Evolutionary conservation across 2,113 vertebrate genomes (phyloP).

Genomic region (Tympanuchus pallidicinctus): DNA sequence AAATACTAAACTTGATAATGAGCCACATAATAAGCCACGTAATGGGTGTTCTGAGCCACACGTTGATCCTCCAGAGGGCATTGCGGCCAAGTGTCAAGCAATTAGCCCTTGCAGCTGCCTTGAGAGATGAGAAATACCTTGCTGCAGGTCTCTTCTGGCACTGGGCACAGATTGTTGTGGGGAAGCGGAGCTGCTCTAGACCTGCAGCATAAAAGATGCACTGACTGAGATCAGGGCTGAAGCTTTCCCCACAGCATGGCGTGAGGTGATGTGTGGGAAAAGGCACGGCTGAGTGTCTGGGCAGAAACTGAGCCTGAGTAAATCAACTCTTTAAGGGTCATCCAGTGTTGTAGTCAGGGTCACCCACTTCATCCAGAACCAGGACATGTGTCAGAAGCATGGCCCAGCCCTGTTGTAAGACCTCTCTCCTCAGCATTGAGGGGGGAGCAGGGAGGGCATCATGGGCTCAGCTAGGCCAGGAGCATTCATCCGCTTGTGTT

Average conservation of each 20-base stretch:
- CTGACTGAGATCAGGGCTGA: not conserved
- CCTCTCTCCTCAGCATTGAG: not conserved
- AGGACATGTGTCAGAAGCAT: not conserved
- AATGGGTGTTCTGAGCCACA: not conserved
- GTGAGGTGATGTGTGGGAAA: accelerated
- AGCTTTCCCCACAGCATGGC: not conserved
- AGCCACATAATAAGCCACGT: not conserved
- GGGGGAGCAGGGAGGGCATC: not conserved
- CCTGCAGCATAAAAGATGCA: not conserved
- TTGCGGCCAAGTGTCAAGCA: not conserved
- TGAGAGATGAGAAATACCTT: not conserved
- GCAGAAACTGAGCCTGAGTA: not conserved
- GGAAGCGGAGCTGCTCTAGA: not conserved
- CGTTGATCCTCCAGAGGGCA: not conserved
- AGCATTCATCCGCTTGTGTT: not conserved
- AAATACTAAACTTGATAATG: not conserved
- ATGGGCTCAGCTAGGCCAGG: not conserved
- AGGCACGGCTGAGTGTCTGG: accelerated
- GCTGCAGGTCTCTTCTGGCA: not conserved
- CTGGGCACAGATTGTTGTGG: not conserved
- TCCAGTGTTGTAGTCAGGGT: not conserved
- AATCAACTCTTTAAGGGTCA: not conserved
- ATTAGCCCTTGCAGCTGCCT: not conserved
- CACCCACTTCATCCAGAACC: not conserved
- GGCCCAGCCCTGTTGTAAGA: not conserved